A percentile compares a stretch with the other conserved stretches of the same genome.
Evolutionary conservation across 2,888 invertebrate genomes (phyloP).

Genomic region (Zele albiditarsus): DNA sequence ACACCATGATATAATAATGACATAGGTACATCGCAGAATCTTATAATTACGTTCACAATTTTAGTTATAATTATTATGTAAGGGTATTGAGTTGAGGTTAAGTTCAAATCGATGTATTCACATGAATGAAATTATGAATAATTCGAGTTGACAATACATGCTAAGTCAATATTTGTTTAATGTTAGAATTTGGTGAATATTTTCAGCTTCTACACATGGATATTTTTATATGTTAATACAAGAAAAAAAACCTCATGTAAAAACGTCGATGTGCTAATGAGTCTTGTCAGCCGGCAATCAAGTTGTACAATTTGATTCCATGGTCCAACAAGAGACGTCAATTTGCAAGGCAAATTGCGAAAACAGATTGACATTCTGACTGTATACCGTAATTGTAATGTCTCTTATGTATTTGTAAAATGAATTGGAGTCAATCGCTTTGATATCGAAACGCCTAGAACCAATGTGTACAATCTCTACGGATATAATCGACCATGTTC

Average conservation of each 20-base stretch:
- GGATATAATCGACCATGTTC: neutral
- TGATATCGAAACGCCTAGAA: neutral
- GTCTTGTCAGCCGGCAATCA: constrained; percentile 73
- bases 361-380: constrained; percentile 76
- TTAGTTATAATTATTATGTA: constrained; percentile 19
- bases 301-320: constrained; percentile 75
- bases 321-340: constrained; percentile 75
- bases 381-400: neutral
- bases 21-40: no score
- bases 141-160: neutral
- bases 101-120: neutral
- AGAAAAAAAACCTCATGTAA: constrained; percentile 73
- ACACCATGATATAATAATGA: constrained; percentile 15
- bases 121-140: neutral
- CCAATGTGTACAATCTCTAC: neutral
- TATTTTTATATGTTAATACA: neutral
- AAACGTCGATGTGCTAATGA: constrained; percentile 73
- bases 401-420: neutral
- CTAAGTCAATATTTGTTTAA: no score
- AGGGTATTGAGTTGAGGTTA: constrained; percentile 21
- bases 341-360: constrained; percentile 76
- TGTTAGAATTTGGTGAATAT: neutral
- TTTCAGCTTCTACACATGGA: neutral
- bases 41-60: neutral
- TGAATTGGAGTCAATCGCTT: neutral